Evolutionary conservation across 2,888 invertebrate genomes (phyloP), one percentile per base, ranked within the genome.

Genomic region (Hypselothyrea guttata): DNA sequence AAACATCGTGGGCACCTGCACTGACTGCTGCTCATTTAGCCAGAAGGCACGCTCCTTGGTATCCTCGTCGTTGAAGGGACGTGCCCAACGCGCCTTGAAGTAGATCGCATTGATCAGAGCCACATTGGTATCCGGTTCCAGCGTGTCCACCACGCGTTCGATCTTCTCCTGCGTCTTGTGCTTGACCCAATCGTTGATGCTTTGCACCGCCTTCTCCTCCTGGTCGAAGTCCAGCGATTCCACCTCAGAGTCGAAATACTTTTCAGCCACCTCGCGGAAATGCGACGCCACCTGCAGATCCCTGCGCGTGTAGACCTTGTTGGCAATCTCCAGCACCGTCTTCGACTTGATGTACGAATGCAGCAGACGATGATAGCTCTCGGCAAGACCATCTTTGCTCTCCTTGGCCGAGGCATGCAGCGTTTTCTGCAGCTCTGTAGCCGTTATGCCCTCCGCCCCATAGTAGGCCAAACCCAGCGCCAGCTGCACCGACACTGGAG

Each of bases 61-160:
- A 7, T 79, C 49, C 0, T 86, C 84, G 4, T 91, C 87, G 45
- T 94, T 87, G 86, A 97, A 98, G 75, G 93, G 91, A 22, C 92
- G 88, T 28, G 91, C 90, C 97, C 97, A 97, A 38, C 92, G 91
- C 2, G 95, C 95, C 91, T 96, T 96, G 90, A 97, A 97, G 88
- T 97, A 96, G 28, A 97, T 93, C 7, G 97, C 97, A 88, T 96
- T 97, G 1, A 96, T 92, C 4, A 97, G 92, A 1, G 97, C 94
- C 65, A 96, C 89, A 47, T 93, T 91, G 0, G 95, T 95, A n/a
- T 90, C 85, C 0, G 71, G 49, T 77, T 90, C 86, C 2, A 96
- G 84, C 83, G 91, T 90, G 67, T 91, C 93, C 49, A 98, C 90
- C 9, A 98, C 91, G 76, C 96, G 92, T 71, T 94, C 93, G 61